Percentiles rank a stretch among this genome's conserved stretches.
These are phyloP conservation scores for Heliconius hewitsoni DNA, from an alignment of 1,140 invertebrate genomes.

Conservation along the genomic window DNA sequence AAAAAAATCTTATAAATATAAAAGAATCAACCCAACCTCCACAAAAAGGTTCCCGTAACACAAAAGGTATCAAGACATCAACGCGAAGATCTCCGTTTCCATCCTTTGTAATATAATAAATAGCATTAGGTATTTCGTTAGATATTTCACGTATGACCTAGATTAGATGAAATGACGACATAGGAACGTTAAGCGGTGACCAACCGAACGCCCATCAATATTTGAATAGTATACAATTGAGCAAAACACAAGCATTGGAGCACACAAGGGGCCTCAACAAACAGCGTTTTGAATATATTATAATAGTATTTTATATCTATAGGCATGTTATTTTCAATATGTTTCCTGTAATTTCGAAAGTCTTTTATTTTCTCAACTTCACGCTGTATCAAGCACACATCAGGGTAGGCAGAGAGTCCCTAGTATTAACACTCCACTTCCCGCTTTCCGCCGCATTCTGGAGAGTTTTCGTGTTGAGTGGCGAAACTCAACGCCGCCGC, in stretches of 20 bases:
- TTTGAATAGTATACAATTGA: slow-evolving; percentile 29
- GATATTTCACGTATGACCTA: slow-evolving; percentile 28
- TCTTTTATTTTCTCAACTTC: background rate
- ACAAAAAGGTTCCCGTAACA: background rate
- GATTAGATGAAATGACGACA: slow-evolving; percentile 28
- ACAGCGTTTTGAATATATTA: slow-evolving; percentile 15
- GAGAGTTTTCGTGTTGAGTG: background rate
- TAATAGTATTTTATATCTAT: background rate
- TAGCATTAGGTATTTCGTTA: background rate
- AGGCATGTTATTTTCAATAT: background rate
- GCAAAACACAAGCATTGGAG: slow-evolving; percentile 19
- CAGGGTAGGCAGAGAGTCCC: background rate
- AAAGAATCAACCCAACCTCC: background rate
- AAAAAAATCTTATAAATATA: background rate
- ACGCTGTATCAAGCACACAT: background rate
- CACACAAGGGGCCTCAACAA: slow-evolving; percentile 18
- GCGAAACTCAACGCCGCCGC: too few species aligned
- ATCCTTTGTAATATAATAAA: background rate
- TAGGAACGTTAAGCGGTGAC: slow-evolving; percentile 21
- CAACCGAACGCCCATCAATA: slow-evolving; percentile 28
- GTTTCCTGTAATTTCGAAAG: too few species aligned
- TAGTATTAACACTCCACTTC: background rate
- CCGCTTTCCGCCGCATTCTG: background rate
- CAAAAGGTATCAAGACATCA: slow-evolving; percentile 1
- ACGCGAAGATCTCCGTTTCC: background rate